A percentile compares a stretch with the other conserved stretches of the same genome.
phyloP scores from a whole-genome alignment of 2,797 vertebrate species.

The Parambassis ranga region DNA sequence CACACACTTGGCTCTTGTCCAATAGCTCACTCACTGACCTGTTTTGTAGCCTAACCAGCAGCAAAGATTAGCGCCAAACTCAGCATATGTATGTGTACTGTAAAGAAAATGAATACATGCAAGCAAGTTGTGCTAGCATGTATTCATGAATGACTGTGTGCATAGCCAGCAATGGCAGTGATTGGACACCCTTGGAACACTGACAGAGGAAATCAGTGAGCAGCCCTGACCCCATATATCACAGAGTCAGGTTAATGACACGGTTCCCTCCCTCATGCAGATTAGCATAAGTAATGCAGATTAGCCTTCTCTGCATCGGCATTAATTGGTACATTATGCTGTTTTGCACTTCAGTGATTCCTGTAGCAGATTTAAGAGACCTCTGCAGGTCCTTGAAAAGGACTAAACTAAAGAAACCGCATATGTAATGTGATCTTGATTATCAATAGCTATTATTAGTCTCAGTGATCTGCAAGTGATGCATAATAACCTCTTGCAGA shows the following conservation, averaged over 20 bases:
- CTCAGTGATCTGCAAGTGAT: background rate
- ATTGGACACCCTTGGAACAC: background rate
- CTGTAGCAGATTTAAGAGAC: slow-evolving; percentile 12
- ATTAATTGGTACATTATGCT: slow-evolving; percentile 45
- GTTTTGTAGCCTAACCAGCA: slow-evolving; percentile 30
- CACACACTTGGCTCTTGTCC: slow-evolving; percentile 21
- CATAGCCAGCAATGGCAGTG: background rate
- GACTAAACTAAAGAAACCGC: background rate
- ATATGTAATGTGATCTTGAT: background rate
- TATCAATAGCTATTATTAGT: background rate
- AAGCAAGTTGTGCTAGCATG: background rate
- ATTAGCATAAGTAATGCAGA: slow-evolving; percentile 63
- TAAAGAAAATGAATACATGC: background rate
- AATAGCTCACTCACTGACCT: slow-evolving; percentile 24
- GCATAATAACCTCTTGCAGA: background rate
- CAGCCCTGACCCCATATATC: slow-evolving; percentile 36
- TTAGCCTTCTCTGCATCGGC: slow-evolving; percentile 40
- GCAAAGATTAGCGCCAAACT: background rate
- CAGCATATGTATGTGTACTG: background rate
- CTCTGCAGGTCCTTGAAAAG: slow-evolving; percentile 33
- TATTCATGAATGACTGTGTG: background rate
- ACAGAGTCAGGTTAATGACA: slow-evolving; percentile 56
- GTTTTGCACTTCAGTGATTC: slow-evolving; percentile 40
- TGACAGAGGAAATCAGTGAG: slow-evolving; percentile 25
- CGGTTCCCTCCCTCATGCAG: slow-evolving; percentile 23